A percentile compares a stretch with the other conserved stretches of the same genome.
Conservation (phyloP, 2,113 vertebrate species). For the Mormyrus iriodes region DNA sequence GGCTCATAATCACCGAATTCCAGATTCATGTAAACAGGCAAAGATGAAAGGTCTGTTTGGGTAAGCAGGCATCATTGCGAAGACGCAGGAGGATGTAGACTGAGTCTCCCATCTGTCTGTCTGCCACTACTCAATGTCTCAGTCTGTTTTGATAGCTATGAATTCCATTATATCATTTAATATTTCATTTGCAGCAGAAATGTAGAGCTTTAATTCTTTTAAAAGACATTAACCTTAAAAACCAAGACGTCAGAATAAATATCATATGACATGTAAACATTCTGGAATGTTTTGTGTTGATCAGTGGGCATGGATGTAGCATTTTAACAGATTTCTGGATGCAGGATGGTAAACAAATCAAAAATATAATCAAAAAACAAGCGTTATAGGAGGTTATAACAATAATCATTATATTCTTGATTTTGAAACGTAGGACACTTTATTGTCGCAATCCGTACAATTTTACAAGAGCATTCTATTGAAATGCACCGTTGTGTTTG, state of each 20-base stretch:
- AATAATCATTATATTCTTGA: background rate
- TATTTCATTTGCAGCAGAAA: background rate
- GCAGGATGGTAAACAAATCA: background rate
- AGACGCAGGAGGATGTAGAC: background rate
- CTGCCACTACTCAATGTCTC: background rate
- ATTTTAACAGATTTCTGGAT: background rate
- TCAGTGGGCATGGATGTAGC: background rate
- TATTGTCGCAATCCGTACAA: background rate
- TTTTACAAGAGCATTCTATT: background rate
- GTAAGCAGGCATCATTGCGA: background rate
- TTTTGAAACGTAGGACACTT: background rate
- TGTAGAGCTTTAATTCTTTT: background rate
- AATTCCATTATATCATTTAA: background rate
- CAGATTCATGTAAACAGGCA: background rate
- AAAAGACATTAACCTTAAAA: background rate
- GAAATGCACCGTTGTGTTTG: background rate
- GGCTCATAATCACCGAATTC: background rate
- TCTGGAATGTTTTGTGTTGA: background rate
- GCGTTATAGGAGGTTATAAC: background rate
- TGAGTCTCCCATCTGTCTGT: background rate
- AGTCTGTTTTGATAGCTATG: background rate
- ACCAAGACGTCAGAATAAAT: background rate
- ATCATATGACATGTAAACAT: background rate
- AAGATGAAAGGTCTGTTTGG: background rate
- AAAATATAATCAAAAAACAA: background rate